phyloP scores from a whole-genome alignment of 2,797 vertebrate genomes.

The Pelochelys cantorii region DNA sequence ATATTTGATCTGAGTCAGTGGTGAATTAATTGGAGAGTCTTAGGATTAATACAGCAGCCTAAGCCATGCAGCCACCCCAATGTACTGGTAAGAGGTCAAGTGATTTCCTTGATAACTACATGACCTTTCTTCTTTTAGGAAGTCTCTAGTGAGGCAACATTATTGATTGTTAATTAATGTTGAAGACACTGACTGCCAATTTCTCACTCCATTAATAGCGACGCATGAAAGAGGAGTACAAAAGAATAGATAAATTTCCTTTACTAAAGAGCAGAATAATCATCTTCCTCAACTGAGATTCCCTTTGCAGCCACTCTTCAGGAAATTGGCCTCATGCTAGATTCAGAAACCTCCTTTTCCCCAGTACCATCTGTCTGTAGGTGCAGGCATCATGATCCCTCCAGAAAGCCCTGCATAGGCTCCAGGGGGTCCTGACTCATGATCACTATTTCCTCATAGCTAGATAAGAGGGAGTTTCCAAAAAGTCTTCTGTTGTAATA shows the following conservation, averaged over 20 bases:
- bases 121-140: neutral
- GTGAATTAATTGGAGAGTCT: constrained; percentile 56
- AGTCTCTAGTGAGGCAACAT: neutral
- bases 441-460: neutral
- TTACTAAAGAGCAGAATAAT: neutral
- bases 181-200: neutral
- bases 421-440: neutral
- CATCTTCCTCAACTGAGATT: neutral
- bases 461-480: neutral
- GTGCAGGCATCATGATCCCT: neutral
- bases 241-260: neutral
- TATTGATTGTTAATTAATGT: neutral
- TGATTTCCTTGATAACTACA: constrained; percentile 17
- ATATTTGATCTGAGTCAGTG: constrained; percentile 63
- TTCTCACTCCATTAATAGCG: neutral
- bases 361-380: fast-evolving
- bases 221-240: neutral
- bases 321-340: neutral
- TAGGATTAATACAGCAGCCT: neutral
- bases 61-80: neutral
- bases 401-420: neutral
- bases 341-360: fast-evolving
- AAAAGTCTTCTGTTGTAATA: neutral
- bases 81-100: neutral
- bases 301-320: neutral